Percentiles rank a stretch among this genome's conserved stretches.
These are phyloP conservation scores for Saimiri boliviensis DNA, from an alignment of 2,113 vertebrate species.

Conservation along the genomic window DNA sequence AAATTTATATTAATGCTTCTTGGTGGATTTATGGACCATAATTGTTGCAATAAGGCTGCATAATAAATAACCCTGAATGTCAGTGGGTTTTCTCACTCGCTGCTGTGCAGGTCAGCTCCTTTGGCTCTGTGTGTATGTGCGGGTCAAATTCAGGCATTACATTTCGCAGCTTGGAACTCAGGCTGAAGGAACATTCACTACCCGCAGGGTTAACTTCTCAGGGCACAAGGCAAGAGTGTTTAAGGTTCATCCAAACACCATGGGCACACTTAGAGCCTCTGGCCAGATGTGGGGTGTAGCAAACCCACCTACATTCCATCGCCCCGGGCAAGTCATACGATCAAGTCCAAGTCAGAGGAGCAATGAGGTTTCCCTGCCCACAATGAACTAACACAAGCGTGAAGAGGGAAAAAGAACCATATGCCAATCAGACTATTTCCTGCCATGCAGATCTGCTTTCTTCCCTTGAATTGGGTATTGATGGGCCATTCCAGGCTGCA, in stretches of 20 bases:
- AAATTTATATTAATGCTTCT: not conserved
- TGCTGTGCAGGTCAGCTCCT: not conserved
- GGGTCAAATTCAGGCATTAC: not conserved
- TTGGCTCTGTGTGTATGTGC: too few species aligned
- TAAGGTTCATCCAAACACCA: not conserved
- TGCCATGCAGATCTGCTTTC: rapidly evolving
- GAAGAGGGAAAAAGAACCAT: not conserved
- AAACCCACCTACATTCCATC: not conserved
- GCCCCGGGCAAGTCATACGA: too few species aligned
- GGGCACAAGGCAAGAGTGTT: not conserved
- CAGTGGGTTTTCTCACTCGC: not conserved
- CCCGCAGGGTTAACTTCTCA: not conserved
- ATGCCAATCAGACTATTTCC: not conserved
- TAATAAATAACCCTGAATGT: not conserved
- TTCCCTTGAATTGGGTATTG: too few species aligned
- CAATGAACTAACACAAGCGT: not conserved
- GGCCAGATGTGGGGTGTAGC: not conserved
- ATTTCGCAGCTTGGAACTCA: not conserved
- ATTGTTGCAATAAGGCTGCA: not conserved
- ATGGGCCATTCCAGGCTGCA: not conserved
- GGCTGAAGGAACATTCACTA: not conserved
- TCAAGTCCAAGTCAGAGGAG: not conserved
- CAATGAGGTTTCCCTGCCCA: not conserved
- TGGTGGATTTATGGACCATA: not conserved
- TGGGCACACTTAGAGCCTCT: rapidly evolving